Conservation (phyloP, 2,113 vertebrate genomes). For the Trogon melanurus region DNA sequence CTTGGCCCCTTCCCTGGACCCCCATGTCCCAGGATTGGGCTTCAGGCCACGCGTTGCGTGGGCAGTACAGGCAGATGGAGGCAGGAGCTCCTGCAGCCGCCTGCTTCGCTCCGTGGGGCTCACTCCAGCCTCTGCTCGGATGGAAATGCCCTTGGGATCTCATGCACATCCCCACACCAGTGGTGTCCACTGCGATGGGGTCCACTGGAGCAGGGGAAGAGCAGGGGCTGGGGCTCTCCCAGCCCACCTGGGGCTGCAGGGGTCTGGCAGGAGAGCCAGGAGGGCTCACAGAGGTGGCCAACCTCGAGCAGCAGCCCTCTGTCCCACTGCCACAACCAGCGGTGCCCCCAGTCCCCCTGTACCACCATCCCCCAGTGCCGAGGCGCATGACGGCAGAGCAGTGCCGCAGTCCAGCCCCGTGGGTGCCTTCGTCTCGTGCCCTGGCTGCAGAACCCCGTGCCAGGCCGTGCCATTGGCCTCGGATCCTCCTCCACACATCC, state of each 20-base stretch:
- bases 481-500: neutral
- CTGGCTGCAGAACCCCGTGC: neutral
- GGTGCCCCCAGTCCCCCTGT: neutral
- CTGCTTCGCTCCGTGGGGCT: neutral
- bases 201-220: neutral
- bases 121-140: neutral
- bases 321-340: neutral
- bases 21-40: fast-evolving
- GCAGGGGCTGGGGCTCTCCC: neutral
- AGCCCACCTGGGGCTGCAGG: neutral
- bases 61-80: neutral
- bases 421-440: fast-evolving
- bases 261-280: neutral
- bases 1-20: neutral
- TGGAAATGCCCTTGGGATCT: neutral
- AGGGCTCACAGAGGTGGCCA: neutral
- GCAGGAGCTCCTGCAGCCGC: neutral
- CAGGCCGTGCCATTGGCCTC: neutral
- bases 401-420: too few relatives aligned
- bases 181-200: fast-evolving
- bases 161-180: fast-evolving
- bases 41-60: neutral
- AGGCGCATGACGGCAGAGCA: neutral
- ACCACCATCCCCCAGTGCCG: fast-evolving
- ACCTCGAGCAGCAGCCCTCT: neutral